phyloP scores from a whole-genome alignment of 2,888 invertebrate genomes.

The Chrysolina oricalcia region DNA sequence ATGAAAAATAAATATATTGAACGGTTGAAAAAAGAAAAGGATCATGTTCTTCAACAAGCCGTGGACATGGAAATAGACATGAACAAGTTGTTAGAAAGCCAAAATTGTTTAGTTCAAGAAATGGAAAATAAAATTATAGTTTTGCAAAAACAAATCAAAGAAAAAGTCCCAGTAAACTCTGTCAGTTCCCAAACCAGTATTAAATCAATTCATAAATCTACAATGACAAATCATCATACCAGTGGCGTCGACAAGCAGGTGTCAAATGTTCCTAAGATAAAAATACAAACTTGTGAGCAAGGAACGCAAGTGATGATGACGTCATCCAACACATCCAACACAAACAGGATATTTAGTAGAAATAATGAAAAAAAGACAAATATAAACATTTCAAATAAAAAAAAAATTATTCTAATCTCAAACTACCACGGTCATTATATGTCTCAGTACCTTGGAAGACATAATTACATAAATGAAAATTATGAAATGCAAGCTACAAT shows the following conservation, averaged over 20 bases:
- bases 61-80: slow-evolving; percentile 2
- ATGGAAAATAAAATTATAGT: slow-evolving; percentile 19
- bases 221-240: not conserved
- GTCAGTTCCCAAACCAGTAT: not conserved
- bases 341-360: too few species aligned
- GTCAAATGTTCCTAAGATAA: not conserved
- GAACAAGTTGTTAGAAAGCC: not conserved
- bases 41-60: slow-evolving; percentile 23
- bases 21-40: not conserved
- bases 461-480: slow-evolving; percentile 19
- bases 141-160: slow-evolving; percentile 11
- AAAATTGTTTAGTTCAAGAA: slow-evolving; percentile 5
- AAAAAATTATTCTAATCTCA: not conserved
- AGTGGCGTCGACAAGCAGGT: not conserved
- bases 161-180: slow-evolving; percentile 22
- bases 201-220: not conserved
- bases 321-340: slow-evolving; percentile 7
- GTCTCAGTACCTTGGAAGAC: slow-evolving; percentile 15
- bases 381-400: too few species aligned
- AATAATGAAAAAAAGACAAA: too few species aligned
- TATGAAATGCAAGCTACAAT: slow-evolving; percentile 22
- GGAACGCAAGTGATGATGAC: slow-evolving; percentile 7
- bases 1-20: not conserved
- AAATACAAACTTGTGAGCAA: slow-evolving; percentile 6
- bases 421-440: slow-evolving; percentile 18